Evolutionary conservation across 2,797 vertebrate genomes (phyloP).

Genomic region (Poecile montanus): DNA sequence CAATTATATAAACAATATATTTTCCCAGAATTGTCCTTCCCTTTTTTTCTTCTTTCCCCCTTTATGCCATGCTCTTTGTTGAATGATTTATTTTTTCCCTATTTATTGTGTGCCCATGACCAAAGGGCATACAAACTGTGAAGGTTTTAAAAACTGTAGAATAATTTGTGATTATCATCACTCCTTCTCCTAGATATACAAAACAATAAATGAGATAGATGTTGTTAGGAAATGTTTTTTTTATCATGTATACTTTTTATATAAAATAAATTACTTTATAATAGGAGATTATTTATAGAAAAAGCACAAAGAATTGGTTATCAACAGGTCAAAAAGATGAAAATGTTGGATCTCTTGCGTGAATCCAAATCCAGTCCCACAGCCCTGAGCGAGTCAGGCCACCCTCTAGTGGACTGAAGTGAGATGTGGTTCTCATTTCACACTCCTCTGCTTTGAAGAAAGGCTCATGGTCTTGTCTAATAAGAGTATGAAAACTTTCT

Average conservation of each 20-base stretch:
- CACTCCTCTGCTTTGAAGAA: background rate
- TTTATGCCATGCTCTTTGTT: background rate
- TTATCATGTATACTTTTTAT: background rate
- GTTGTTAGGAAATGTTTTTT: background rate
- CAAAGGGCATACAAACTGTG: background rate
- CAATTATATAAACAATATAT: background rate
- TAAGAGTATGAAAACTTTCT: background rate
- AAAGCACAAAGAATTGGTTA: constrained; percentile 16
- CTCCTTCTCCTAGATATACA: background rate
- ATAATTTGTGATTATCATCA: background rate
- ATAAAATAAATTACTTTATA: background rate
- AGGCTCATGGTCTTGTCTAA: background rate
- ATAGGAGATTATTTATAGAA: background rate
- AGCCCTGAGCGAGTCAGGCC: constrained; percentile 60
- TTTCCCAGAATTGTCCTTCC: background rate
- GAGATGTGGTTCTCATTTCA: constrained; percentile 48
- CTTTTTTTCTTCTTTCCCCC: background rate
- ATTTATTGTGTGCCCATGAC: background rate
- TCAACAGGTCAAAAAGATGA: constrained; percentile 67
- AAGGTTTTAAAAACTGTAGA: background rate
- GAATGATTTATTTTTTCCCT: background rate
- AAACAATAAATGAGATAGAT: background rate
- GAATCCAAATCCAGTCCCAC: background rate
- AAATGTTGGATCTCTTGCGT: background rate
- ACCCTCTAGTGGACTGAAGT: constrained; percentile 78